Base-by-base conservation (phyloP, 2,797 vertebrate species). In the Poeciliopsis turneri region DNA sequence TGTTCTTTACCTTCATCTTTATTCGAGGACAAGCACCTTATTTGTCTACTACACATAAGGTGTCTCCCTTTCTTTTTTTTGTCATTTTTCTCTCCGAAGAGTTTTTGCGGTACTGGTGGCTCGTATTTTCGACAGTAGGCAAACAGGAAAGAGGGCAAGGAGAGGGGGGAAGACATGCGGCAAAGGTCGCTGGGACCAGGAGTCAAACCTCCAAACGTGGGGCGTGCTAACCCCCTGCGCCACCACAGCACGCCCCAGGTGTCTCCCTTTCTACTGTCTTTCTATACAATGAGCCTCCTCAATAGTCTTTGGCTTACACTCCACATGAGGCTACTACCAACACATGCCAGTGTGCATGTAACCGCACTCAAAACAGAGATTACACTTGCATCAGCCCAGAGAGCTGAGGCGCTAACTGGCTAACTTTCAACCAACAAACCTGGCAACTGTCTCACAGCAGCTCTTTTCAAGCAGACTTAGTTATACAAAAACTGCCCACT, bases 371-470 rank as follows among this genome's bases (percentile, higher is more conserved):
- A 87, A 89, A 84, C 88, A 77, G 79, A 88, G 91, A 92, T 92
- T 91, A 92, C 81, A 46, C 86, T 91, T 86, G 84, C 88, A 89
- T 91, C 91, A 90, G 79, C 85, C 89, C 83, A 15, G 79, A 13
- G 7, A 81, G 84, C 80, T 79, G 77, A 89, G 86, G 82, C 79
- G 49, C 72, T 79, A 71, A 72, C 57, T 78, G 85, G 75, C 74
- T 82, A 75, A 72, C 77, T 79, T 82, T 76, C 75, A 82, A 74
- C 77, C 74, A 70, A 88, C 69, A 87, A 72, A 74, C 49, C 81
- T 64, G 49, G 75, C 68, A 69, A 84, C 57, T 78, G 46, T 85
- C 80, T 83, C 61, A 66, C 78, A 83, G 87, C 84, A 77, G 74
- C 70, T 78, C 51, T 25, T 47, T 83, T 86, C 75, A 81, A 10